phyloP scores from a whole-genome alignment of 2,888 invertebrate species.

The Plagiodera versicolora region DNA sequence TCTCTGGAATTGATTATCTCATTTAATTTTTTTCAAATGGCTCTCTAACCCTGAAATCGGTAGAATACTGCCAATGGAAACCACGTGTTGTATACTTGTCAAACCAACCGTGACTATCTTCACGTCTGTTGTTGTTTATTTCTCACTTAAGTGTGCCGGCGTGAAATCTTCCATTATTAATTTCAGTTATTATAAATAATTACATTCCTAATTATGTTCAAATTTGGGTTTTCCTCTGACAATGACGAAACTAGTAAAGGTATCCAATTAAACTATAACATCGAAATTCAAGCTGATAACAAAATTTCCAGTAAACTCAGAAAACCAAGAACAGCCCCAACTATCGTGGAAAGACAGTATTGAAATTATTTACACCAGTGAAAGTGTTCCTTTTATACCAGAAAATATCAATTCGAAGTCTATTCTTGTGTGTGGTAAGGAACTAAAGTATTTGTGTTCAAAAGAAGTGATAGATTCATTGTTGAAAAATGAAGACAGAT shows the following conservation, averaged over 20 bases:
- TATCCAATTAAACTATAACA: slow-evolving; percentile 1
- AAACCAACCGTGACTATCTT: too few species aligned
- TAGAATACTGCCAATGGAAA: too few species aligned
- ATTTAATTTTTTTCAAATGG: too few species aligned
- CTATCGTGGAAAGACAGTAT: slow-evolving; percentile 27
- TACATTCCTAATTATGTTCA: slow-evolving; percentile 32
- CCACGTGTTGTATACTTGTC: too few species aligned
- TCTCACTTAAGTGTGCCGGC: too few species aligned
- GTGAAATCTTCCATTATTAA: too few species aligned
- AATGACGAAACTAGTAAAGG: slow-evolving; percentile 16
- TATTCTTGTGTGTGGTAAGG: slow-evolving; percentile 35
- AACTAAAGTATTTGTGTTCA: slow-evolving; percentile 57
- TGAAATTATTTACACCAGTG: slow-evolving; percentile 22
- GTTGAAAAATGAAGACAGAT: slow-evolving; percentile 43
- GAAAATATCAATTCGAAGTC: slow-evolving; percentile 23
- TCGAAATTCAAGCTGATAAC: slow-evolving; percentile 12
- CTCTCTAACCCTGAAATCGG: too few species aligned
- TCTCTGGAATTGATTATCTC: too few species aligned
- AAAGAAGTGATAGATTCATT: slow-evolving; percentile 48
- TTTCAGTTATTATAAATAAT: background rate
- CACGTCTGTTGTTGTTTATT: too few species aligned
- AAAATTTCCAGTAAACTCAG: slow-evolving; percentile 16
- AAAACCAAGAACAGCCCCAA: background rate
- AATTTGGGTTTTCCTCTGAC: slow-evolving; percentile 35
- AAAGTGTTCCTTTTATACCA: slow-evolving; percentile 25